These are phyloP conservation scores for Pholis gunnellus DNA, from an alignment of 2,113 vertebrate genomes.

Conservation along the genomic window DNA sequence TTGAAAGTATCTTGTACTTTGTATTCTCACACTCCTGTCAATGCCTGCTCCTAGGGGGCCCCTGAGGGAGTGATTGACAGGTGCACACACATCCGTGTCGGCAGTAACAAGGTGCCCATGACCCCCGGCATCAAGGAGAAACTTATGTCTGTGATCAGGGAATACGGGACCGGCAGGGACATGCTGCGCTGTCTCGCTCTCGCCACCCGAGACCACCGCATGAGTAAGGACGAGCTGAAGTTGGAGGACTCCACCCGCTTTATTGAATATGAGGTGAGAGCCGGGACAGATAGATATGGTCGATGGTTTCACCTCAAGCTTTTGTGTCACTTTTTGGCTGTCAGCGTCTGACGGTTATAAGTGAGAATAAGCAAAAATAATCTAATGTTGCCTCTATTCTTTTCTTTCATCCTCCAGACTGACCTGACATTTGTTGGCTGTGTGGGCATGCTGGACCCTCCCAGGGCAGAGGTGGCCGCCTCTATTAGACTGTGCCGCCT, in stretches of 20 bases:
- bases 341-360: neutral
- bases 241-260: slow-evolving; percentile 93
- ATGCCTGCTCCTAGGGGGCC: slow-evolving; percentile 86
- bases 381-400: neutral
- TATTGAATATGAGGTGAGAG: slow-evolving; percentile 92
- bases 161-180: slow-evolving; percentile 95
- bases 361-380: neutral
- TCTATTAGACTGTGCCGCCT: slow-evolving; percentile 95
- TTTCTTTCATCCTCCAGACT: slow-evolving; percentile 81
- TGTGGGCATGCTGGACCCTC: slow-evolving; percentile 98
- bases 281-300: neutral
- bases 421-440: slow-evolving; percentile 97
- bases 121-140: slow-evolving; percentile 94
- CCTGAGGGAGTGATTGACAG: slow-evolving; percentile 97
- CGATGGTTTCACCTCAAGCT: neutral
- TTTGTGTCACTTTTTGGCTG: neutral
- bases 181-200: slow-evolving; percentile 96
- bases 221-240: slow-evolving; percentile 89
- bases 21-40: neutral
- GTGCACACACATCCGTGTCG: slow-evolving; percentile 94
- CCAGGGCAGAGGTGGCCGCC: slow-evolving; percentile 94
- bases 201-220: slow-evolving; percentile 93
- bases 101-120: slow-evolving; percentile 89
- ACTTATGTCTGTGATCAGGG: slow-evolving; percentile 93
- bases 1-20: neutral